phyloP scores from a whole-genome alignment of 2,113 vertebrate genomes.

The Scytalopus superciliaris region DNA sequence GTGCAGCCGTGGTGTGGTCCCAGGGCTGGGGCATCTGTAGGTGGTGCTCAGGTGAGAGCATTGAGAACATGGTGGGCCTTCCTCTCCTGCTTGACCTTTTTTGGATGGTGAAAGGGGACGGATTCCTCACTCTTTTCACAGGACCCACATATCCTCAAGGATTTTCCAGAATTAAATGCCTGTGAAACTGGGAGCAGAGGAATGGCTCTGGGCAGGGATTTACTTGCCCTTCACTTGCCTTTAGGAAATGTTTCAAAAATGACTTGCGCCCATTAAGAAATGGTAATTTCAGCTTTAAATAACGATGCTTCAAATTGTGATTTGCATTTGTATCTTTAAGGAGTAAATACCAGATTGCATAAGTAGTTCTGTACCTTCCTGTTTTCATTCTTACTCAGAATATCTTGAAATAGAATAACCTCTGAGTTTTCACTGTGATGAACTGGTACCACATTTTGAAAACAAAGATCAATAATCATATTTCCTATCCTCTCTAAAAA shows the following conservation, averaged over 20 bases:
- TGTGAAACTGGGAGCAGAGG: not conserved
- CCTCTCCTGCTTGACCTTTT: not conserved
- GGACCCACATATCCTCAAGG: accelerated
- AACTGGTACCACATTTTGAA: not conserved
- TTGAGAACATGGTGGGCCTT: accelerated
- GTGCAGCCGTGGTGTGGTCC: not conserved
- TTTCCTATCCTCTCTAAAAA: not conserved
- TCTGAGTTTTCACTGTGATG: not conserved
- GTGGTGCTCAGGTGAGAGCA: not conserved
- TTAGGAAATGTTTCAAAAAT: not conserved
- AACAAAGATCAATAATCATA: not conserved
- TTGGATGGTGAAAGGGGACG: accelerated
- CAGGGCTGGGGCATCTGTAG: accelerated
- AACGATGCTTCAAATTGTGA: not conserved
- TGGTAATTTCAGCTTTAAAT: not conserved
- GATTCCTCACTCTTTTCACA: not conserved
- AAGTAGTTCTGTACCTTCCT: not conserved
- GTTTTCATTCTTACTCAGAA: not conserved
- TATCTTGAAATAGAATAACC: not conserved
- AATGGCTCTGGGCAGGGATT: not conserved
- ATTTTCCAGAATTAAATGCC: not conserved
- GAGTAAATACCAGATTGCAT: not conserved
- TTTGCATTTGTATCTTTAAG: not conserved
- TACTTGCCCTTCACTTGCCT: not conserved
- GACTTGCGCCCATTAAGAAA: not conserved